Evolutionary conservation across 1,140 invertebrate genomes (phyloP), one percentile per base, ranked within the genome.

Genomic region (Lepidurus arcticus): DNA sequence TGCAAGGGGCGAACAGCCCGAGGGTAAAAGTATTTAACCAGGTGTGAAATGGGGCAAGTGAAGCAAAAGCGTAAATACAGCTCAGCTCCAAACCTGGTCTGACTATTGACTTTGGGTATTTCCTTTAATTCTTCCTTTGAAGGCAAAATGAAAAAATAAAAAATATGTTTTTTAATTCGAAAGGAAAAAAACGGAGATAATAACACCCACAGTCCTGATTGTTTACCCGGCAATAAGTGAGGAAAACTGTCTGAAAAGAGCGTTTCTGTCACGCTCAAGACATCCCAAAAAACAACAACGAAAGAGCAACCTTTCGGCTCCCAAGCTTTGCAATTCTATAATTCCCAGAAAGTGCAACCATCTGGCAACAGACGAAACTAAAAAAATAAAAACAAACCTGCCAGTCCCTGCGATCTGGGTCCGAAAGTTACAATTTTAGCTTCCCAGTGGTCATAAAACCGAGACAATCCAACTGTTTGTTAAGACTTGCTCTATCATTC

Each of bases 261-360:
- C 21, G 21, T 65, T 65, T 65, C 13, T 65, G 53, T 65, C 53
- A 65, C 53, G 53, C 53, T 65, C 16, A 16, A 65, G 7, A 65
- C n/a, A 65, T 65, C 53, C 53, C 4, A 47, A 47, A 65, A 21
- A 65, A 16, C 34, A 34, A 34, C 34, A 21, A 65, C 8, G 13
- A 13, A 65, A 65, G 21, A 7, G 16, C 13, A 21, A 65, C 13
- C 6, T 34, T 34, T 21, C 53, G 53, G 53, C 9, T 65, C 53
- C 53, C 53, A 65, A 7, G 53, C 53, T 65, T 65, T 65, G 53
- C 53, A 0, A 65, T 65, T 21, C 16, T 13, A 3, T 13, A 65
- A n/a, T 65, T 65, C 53, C 53, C 53, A 65, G 53, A 65, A 47
- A 65, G 53, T 65, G 53, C 53, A 65, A 65, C 53, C 53, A 65